phyloP scores from a whole-genome alignment of 1,140 invertebrate species.

The Gonatopus flavifemur region DNA sequence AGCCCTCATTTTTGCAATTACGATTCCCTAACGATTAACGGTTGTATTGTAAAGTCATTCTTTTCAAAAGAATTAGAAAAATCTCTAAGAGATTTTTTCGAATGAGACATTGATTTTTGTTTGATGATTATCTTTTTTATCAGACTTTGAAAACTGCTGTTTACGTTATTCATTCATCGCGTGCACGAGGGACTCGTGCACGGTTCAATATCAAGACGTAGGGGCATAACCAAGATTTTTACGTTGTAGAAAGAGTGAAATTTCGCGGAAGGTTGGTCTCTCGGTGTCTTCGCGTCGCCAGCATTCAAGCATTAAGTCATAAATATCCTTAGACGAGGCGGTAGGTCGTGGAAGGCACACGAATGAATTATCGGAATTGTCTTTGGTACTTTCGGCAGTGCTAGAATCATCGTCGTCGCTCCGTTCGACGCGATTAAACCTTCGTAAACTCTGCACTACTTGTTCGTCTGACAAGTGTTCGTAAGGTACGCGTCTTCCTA shows the following conservation, averaged over 20 bases:
- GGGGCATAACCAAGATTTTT: slow-evolving; percentile 78
- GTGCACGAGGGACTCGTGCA: too few relatives aligned
- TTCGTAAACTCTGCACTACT: slow-evolving; percentile 72
- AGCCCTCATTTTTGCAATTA: too few relatives aligned
- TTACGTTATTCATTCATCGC: too few relatives aligned
- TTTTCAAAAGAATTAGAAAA: too few relatives aligned
- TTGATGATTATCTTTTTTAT: too few relatives aligned
- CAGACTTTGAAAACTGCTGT: too few relatives aligned
- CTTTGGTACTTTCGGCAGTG: not conserved
- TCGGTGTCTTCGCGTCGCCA: slow-evolving; percentile 80
- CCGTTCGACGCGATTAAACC: slow-evolving; percentile 65
- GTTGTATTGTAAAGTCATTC: too few relatives aligned
- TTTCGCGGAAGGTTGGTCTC: slow-evolving; percentile 82
- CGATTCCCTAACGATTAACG: too few relatives aligned
- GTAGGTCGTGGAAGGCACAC: slow-evolving; percentile 68
- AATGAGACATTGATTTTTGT: too few relatives aligned
- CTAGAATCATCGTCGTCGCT: slow-evolving; percentile 24
- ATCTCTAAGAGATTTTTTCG: too few relatives aligned
- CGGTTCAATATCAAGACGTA: slow-evolving; percentile 58
- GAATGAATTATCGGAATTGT: slow-evolving; percentile 50
- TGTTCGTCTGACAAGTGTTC: slow-evolving; percentile 71
- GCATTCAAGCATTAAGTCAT: slow-evolving; percentile 87
- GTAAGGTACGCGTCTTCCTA: slow-evolving; percentile 70
- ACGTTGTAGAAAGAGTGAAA: slow-evolving; percentile 83
- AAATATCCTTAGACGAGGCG: slow-evolving; percentile 79